These are phyloP conservation scores for Tachysurus vachellii DNA, from an alignment of 2,113 vertebrate genomes.

Conservation along the genomic window DNA sequence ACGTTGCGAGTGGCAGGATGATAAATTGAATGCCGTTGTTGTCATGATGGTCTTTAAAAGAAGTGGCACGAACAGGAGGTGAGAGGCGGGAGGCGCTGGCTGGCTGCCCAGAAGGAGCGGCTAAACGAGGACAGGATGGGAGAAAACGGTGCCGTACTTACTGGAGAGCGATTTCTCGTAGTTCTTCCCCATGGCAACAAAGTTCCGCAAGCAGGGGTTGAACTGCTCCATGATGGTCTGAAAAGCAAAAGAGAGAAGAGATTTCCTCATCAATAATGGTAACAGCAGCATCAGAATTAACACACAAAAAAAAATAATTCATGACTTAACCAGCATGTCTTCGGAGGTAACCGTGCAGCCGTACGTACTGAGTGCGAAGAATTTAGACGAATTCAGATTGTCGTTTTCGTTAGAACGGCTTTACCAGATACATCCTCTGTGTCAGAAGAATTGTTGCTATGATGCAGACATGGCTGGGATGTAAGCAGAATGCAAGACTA, in stretches of 20 bases:
- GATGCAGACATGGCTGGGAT: too few species aligned
- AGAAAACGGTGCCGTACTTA: slow-evolving; percentile 68
- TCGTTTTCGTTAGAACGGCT: neutral
- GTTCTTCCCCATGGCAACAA: slow-evolving; percentile 99
- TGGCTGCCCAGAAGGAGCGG: slow-evolving; percentile 50
- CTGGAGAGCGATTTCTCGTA: slow-evolving; percentile 98
- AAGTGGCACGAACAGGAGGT: slow-evolving; percentile 32
- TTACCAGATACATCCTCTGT: neutral
- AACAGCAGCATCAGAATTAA: slow-evolving; percentile 37
- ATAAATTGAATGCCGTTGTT: slow-evolving; percentile 49
- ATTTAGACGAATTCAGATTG: neutral
- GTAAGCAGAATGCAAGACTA: neutral
- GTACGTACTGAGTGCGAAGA: too few species aligned
- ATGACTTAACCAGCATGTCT: neutral
- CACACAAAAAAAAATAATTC: neutral
- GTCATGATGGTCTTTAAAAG: slow-evolving; percentile 46
- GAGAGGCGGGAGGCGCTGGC: slow-evolving; percentile 57
- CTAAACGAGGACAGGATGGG: slow-evolving; percentile 29
- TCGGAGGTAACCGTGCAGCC: neutral
- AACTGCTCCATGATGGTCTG: slow-evolving; percentile 99
- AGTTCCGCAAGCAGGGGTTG: slow-evolving; percentile 98
- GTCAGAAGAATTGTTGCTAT: neutral
- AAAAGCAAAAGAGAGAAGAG: slow-evolving; percentile 57
- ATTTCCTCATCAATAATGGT: slow-evolving; percentile 52
- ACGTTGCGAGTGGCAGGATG: slow-evolving; percentile 40